phyloP scores from a whole-genome alignment of 1,140 invertebrate species.

The Sweltsa coloradensis region DNA sequence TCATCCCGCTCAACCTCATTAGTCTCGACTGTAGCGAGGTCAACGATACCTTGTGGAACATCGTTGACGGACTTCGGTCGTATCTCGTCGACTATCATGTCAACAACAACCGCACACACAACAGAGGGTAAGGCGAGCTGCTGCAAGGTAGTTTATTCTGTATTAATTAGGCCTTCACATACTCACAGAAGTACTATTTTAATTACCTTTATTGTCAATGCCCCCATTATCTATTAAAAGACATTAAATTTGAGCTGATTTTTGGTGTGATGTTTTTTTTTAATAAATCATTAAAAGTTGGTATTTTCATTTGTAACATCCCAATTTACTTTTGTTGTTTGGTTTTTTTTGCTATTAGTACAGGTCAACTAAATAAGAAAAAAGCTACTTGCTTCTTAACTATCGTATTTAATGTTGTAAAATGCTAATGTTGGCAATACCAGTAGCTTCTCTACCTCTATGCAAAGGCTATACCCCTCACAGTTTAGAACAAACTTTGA shows the following conservation, averaged over 20 bases:
- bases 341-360: neutral
- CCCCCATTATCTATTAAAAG: neutral
- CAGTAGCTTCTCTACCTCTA: neutral
- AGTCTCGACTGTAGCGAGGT: constrained; percentile 58
- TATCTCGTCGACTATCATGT: constrained; percentile 64
- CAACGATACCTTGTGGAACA: constrained; percentile 57
- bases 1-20: constrained; percentile 63
- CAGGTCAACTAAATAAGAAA: neutral
- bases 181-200: neutral
- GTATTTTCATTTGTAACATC: neutral
- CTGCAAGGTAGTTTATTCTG: constrained; percentile 1
- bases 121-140: constrained; percentile 43
- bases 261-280: too few species aligned
- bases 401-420: neutral
- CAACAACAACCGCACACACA: constrained; percentile 61
- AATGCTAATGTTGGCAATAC: neutral
- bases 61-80: constrained; percentile 50
- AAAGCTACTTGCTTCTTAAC: neutral
- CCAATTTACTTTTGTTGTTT: neutral
- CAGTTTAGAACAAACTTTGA: neutral
- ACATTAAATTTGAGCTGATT: too few species aligned
- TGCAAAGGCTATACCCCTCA: neutral
- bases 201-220: neutral
- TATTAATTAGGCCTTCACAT: neutral
- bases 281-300: neutral